Evolutionary conservation across 2,888 invertebrate species (phyloP).

Genomic region (Monopis laevigella): DNA sequence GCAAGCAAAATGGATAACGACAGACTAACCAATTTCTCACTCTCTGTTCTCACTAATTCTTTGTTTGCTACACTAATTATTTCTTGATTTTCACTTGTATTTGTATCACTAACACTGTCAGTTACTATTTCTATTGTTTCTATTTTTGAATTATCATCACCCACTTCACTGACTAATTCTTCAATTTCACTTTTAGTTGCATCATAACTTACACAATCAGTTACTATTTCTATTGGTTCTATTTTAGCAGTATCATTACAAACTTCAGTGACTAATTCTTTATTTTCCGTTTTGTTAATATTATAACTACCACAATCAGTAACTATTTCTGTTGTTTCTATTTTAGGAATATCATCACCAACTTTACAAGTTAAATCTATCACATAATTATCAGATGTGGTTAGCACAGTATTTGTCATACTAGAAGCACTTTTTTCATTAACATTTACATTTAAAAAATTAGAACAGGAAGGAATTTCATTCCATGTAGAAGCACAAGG

Average conservation of each 20-base stretch:
- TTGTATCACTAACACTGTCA: slow-evolving; percentile 3
- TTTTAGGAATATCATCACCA: slow-evolving; percentile 28
- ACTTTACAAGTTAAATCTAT: slow-evolving; percentile 56
- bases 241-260: too few species aligned
- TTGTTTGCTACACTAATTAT: slow-evolving; percentile 57
- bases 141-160: too few species aligned
- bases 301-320: not conserved
- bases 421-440: slow-evolving; percentile 28
- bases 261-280: too few species aligned
- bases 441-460: slow-evolving; percentile 40
- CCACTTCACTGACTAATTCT: too few species aligned
- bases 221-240: too few species aligned
- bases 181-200: too few species aligned
- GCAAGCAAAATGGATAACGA: slow-evolving; percentile 70
- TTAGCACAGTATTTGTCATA: slow-evolving; percentile 16
- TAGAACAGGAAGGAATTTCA: slow-evolving; percentile 61
- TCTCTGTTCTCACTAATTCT: slow-evolving; percentile 48
- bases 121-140: too few species aligned
- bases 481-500: slow-evolving; percentile 45
- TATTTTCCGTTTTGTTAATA: too few species aligned
- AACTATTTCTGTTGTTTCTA: slow-evolving; percentile 13
- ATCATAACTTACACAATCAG: too few species aligned
- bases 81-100: slow-evolving; percentile 26
- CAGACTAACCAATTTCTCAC: slow-evolving; percentile 65
- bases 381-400: slow-evolving; percentile 34